phyloP scores from a whole-genome alignment of 2,888 invertebrate genomes.

The Coleophora deauratella region DNA sequence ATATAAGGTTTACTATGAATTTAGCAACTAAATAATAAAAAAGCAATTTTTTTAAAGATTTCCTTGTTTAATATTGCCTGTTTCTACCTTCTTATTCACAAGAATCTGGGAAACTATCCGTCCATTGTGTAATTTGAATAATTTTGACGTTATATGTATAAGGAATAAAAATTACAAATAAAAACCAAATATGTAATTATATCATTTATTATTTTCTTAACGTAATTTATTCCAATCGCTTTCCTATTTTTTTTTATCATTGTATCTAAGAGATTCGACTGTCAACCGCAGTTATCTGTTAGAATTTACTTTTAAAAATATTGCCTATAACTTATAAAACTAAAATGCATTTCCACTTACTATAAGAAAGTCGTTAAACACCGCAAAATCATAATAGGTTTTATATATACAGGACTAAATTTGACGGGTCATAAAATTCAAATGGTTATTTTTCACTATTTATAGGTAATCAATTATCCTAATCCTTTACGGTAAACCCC shows the following conservation, averaged over 20 bases:
- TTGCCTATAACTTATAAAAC: conserved; percentile 72
- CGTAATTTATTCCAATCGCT: conserved; percentile 71
- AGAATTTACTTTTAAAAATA: conserved; percentile 69
- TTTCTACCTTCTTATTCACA: too few species aligned
- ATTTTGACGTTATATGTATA: too few species aligned
- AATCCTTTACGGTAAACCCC: conserved; percentile 54
- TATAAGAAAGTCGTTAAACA: conserved; percentile 59
- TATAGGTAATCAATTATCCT: conserved; percentile 32
- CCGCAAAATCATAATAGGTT: conserved; percentile 59
- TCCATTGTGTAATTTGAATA: not conserved
- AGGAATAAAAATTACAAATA: too few species aligned
- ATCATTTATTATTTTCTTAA: conserved; percentile 74
- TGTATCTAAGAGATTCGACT: conserved; percentile 71
- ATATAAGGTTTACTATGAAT: too few species aligned
- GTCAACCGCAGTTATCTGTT: conserved; percentile 58
- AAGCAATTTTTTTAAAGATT: not conserved
- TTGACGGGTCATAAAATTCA: conserved; percentile 58
- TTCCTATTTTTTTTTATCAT: conserved; percentile 70
- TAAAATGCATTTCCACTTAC: conserved; percentile 71
- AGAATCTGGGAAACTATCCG: too few species aligned
- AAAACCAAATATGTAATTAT: conserved; percentile 32
- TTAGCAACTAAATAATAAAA: too few species aligned
- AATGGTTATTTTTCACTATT: conserved; percentile 50
- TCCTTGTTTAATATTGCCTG: too few species aligned
- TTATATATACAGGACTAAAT: conserved; percentile 69